phyloP scores from a whole-genome alignment of 2,113 vertebrate genomes.

The Sarotherodon lohbergeri region DNA sequence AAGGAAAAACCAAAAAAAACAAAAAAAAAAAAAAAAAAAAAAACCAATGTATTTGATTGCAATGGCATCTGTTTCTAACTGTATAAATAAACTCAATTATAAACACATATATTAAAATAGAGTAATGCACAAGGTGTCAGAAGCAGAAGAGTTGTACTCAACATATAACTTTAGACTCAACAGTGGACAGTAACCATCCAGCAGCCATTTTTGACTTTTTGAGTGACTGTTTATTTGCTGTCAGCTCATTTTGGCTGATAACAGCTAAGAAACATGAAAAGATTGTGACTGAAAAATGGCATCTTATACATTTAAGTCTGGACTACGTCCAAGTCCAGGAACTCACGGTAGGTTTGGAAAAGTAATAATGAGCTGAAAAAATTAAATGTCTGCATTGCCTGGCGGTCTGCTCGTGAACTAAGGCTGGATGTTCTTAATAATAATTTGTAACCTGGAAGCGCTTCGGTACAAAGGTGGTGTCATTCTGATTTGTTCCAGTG shows the following conservation, averaged over 20 bases:
- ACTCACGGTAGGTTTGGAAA: not conserved
- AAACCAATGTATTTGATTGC: accelerated
- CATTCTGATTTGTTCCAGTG: not conserved
- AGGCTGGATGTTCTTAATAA: not conserved
- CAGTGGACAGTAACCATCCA: not conserved
- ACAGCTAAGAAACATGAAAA: not conserved
- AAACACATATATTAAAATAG: not conserved
- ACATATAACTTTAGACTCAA: too few species aligned
- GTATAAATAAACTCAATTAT: not conserved
- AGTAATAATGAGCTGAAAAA: not conserved
- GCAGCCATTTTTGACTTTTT: not conserved
- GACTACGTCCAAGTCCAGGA: not conserved
- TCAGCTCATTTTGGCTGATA: not conserved
- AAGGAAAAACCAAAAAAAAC: too few species aligned
- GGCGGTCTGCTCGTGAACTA: not conserved
- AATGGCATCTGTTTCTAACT: not conserved
- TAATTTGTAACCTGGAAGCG: not conserved
- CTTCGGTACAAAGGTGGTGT: not conserved
- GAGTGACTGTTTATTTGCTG: not conserved
- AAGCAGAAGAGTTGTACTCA: not conserved
- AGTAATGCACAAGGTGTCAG: not conserved
- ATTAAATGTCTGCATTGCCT: not conserved
- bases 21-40: too few species aligned
- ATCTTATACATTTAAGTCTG: not conserved
- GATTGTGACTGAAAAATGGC: not conserved